Base-by-base conservation (phyloP, 2,113 vertebrate species). In the Steatornis caripensis region DNA sequence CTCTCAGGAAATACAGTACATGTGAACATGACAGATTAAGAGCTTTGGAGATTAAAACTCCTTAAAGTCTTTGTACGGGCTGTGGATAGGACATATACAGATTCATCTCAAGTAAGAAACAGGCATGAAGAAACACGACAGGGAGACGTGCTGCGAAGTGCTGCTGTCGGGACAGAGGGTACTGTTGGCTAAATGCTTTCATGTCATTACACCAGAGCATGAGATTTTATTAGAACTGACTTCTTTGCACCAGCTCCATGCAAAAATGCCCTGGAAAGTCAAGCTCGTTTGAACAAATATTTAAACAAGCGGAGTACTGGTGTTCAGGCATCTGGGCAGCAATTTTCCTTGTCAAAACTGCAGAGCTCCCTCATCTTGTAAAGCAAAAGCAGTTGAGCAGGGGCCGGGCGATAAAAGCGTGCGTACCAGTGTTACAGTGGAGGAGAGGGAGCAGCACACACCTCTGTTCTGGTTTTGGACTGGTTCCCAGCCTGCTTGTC, bases 1-100 rank as follows among this genome's bases (percentile, higher is more conserved):
- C 39, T 71, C 89, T 96, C 86, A 92, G 93, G 90, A 96, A 95
- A 91, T n/a, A 45, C 64, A 95, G 79, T 32, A 45, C 89, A 64
- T 17, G 84, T 92, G 96, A 95, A 91, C 30, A 21, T 0, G 5
- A 6, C 76, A 87, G 86, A 95, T 89, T 84, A 95, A n/a, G 69
- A 90, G 55, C 5, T 89, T 7, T 39, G 72, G 72, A 82, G 48
- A 58, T 12, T 36, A 11, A 30, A 77, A 70, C 10, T 17, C 54
- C 64, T 81, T 57, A 2, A 43, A 80, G 26, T 20, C 53, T 83
- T 62, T 34, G 10, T 30, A 46, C 0, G 3, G 85, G 29, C 84
- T 62, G 46, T 24, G 78, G 7, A 41, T 22, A 83, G 82, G 68
- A 77, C 27, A 36, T 3, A 2, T 0, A 49, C 3, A 54, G 57